phyloP scores from a whole-genome alignment of 2,113 vertebrate species.

The Acrocephalus kingi region DNA sequence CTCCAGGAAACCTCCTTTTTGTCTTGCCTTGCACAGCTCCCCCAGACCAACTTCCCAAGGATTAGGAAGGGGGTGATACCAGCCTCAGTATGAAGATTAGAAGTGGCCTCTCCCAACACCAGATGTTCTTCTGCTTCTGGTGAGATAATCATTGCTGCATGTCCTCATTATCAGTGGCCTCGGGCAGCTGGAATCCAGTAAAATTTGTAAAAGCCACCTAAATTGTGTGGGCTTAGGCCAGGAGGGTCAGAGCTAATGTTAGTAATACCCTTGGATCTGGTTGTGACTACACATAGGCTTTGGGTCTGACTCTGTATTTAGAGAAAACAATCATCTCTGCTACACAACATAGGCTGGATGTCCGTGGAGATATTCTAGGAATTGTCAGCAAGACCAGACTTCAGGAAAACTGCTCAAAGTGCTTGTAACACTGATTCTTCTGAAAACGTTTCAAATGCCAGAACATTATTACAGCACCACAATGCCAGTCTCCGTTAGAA shows the following conservation, averaged over 20 bases:
- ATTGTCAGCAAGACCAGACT: background rate
- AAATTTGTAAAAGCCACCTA: background rate
- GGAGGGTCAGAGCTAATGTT: background rate
- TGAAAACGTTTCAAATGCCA: background rate
- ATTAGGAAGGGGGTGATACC: background rate
- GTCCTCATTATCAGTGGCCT: background rate
- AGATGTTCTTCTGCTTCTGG: background rate
- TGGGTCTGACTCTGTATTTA: background rate
- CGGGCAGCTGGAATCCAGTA: background rate
- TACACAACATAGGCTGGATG: background rate
- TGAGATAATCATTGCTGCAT: background rate
- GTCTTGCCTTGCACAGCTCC: background rate
- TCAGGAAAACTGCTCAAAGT: background rate
- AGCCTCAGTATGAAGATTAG: background rate
- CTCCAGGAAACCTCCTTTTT: background rate
- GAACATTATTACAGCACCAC: background rate
- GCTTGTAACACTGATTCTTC: background rate
- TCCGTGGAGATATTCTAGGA: background rate
- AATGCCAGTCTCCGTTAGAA: background rate
- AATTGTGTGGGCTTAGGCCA: background rate
- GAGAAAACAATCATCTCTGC: background rate
- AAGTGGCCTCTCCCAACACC: background rate
- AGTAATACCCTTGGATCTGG: background rate
- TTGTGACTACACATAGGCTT: background rate
- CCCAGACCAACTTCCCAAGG: background rate